These are phyloP conservation scores for Coreoperca whiteheadi DNA, from an alignment of 2,113 vertebrate genomes.

Conservation along the genomic window DNA sequence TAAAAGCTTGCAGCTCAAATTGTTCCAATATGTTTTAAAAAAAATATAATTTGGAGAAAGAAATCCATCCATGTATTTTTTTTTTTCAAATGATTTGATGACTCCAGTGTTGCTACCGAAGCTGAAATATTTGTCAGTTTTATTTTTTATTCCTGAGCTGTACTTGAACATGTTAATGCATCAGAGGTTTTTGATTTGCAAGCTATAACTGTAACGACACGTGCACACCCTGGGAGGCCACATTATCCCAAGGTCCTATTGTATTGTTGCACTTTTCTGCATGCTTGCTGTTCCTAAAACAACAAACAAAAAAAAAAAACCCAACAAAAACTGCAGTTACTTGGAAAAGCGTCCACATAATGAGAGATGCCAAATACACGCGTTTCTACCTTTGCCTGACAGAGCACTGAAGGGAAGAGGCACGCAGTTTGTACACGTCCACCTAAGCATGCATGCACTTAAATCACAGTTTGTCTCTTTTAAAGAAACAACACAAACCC, in stretches of 20 bases:
- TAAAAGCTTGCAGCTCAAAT: not conserved
- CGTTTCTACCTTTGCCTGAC: slow-evolving; percentile 48
- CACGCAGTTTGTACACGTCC: slow-evolving; percentile 24
- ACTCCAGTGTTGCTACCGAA: slow-evolving; percentile 40
- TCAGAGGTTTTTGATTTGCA: slow-evolving; percentile 54
- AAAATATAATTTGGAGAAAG: not conserved
- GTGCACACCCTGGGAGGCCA: slow-evolving; percentile 23
- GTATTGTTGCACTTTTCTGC: slow-evolving; percentile 39
- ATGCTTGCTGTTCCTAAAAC: slow-evolving; percentile 36
- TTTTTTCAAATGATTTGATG: slow-evolving; percentile 13
- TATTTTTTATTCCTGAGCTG: slow-evolving; percentile 68
- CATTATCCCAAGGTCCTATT: slow-evolving; percentile 22
- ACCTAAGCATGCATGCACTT: slow-evolving; percentile 53
- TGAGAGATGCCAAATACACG: slow-evolving; percentile 63
- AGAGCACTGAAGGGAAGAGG: slow-evolving; percentile 50
- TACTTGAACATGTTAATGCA: slow-evolving; percentile 53
- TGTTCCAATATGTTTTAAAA: slow-evolving; percentile 9
- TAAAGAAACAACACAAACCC: slow-evolving; percentile 22
- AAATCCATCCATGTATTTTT: not conserved
- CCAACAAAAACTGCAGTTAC: slow-evolving; percentile 42
- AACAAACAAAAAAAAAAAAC: not conserved
- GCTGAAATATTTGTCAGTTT: slow-evolving; percentile 45
- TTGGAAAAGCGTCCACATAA: slow-evolving; percentile 36
- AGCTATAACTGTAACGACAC: slow-evolving; percentile 51
- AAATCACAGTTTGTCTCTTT: slow-evolving; percentile 45